These are phyloP conservation scores for Percina caprodes DNA, from an alignment of 2,113 vertebrate genomes.

Conservation along the genomic window DNA sequence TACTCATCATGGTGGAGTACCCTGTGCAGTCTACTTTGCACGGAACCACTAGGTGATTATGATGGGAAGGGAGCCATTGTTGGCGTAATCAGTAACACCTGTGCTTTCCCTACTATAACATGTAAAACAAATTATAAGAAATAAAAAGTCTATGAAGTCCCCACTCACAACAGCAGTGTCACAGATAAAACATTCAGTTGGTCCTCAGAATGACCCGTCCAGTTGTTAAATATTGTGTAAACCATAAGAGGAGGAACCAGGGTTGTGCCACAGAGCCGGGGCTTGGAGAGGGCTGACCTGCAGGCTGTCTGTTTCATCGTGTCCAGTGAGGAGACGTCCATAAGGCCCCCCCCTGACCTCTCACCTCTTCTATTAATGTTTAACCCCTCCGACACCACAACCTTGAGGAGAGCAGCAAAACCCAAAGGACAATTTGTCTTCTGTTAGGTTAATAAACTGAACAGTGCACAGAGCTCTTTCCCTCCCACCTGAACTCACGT, in stretches of 20 bases:
- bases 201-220: neutral
- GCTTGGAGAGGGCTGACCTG: neutral
- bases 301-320: conserved; percentile 41
- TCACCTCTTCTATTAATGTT: conserved; percentile 69
- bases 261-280: neutral
- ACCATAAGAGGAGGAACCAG: conserved; percentile 10
- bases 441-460: neutral
- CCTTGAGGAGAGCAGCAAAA: neutral
- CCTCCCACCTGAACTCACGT: neutral
- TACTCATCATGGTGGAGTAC: too few species aligned
- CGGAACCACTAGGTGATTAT: too few species aligned
- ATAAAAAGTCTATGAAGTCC: neutral
- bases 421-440: neutral
- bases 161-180: neutral
- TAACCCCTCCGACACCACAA: conserved; percentile 44
- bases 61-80: neutral
- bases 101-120: neutral
- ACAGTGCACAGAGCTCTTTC: neutral
- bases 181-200: neutral
- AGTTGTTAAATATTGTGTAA: conserved; percentile 14
- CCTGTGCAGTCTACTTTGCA: too few species aligned
- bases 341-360: conserved; percentile 50
- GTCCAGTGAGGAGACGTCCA: conserved; percentile 34
- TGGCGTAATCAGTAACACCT: neutral
- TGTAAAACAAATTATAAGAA: neutral